These are phyloP conservation scores for Clytia hemisphaerica DNA, from an alignment of 30 jellyfish, hydroid and myxozoan genomes.

Conservation along the genomic window DNA sequence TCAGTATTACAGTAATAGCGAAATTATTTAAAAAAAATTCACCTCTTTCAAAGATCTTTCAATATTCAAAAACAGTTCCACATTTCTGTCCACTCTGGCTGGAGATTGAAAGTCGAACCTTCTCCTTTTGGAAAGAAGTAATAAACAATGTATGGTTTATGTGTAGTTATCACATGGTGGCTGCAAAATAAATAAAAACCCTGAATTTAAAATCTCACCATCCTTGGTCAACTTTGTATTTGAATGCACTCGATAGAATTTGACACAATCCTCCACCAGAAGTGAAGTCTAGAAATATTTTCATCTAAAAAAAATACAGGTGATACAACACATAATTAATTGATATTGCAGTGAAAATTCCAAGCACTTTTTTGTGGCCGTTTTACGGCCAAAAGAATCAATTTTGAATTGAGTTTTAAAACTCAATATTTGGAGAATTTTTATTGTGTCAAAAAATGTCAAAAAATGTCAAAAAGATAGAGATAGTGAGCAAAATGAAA, in stretches of 20 bases:
- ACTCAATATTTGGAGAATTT: too few relatives aligned
- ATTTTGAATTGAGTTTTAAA: too few relatives aligned
- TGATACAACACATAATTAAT: neutral
- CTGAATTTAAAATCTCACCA: conserved; percentile 48
- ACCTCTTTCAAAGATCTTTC: conserved; percentile 77
- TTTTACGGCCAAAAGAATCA: too few relatives aligned
- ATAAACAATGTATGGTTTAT: neutral
- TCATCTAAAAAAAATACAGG: conserved; percentile 38
- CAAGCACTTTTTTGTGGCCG: too few relatives aligned
- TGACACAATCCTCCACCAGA: conserved; percentile 92
- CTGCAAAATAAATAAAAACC: neutral
- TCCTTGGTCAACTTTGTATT: conserved; percentile 88
- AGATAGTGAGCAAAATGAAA: too few relatives aligned
- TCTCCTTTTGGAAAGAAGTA: conserved; percentile 47
- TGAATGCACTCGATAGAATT: conserved; percentile 62
- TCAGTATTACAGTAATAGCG: too few relatives aligned
- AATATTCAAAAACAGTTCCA: conserved; percentile 69
- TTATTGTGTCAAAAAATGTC: too few relatives aligned
- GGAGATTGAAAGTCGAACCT: conserved; percentile 96
- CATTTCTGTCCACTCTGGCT: conserved; percentile 90
- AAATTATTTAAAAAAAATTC: neutral
- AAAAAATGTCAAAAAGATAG: too few relatives aligned
- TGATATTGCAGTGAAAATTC: too few relatives aligned
- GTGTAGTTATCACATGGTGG: neutral
- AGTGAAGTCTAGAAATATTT: conserved; percentile 61